Conservation (phyloP, 2,113 vertebrate genomes). For the Pandion haliaetus region DNA sequence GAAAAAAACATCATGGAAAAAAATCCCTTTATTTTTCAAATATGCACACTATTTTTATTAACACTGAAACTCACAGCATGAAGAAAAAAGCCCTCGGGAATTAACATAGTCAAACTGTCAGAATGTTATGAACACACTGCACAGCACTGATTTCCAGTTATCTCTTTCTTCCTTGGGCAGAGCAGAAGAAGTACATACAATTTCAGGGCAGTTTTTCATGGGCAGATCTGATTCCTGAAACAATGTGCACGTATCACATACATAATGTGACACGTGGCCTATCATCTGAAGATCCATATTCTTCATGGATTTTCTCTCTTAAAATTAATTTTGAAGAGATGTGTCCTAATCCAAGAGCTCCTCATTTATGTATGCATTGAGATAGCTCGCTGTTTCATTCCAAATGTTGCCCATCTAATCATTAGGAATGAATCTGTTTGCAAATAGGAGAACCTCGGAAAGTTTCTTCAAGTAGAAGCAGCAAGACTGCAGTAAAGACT, state of each 20-base stretch:
- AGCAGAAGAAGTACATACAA: neutral
- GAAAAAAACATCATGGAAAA: neutral
- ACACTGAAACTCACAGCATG: constrained; percentile 1
- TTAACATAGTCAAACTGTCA: neutral
- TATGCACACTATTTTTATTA: constrained; percentile 8
- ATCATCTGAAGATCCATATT: neutral
- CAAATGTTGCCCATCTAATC: neutral
- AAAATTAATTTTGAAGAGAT: neutral
- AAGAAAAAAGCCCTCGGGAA: neutral
- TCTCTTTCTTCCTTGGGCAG: neutral
- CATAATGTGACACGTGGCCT: neutral
- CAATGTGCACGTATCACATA: neutral
- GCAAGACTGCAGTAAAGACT: neutral
- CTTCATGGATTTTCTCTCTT: neutral
- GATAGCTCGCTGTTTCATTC: neutral
- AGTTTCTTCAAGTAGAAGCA: neutral
- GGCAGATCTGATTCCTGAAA: neutral
- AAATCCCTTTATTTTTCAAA: constrained; percentile 61
- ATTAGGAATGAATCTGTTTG: neutral
- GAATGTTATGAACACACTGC: neutral
- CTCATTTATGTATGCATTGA: neutral
- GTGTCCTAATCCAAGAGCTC: neutral
- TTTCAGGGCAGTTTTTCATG: neutral
- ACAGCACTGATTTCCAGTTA: neutral
- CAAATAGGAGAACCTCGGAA: neutral